Percentiles rank a stretch among this genome's conserved stretches.
These are phyloP conservation scores for Orchesellides sinensis DNA, from an alignment of 2,888 invertebrate species.

Conservation along the genomic window DNA sequence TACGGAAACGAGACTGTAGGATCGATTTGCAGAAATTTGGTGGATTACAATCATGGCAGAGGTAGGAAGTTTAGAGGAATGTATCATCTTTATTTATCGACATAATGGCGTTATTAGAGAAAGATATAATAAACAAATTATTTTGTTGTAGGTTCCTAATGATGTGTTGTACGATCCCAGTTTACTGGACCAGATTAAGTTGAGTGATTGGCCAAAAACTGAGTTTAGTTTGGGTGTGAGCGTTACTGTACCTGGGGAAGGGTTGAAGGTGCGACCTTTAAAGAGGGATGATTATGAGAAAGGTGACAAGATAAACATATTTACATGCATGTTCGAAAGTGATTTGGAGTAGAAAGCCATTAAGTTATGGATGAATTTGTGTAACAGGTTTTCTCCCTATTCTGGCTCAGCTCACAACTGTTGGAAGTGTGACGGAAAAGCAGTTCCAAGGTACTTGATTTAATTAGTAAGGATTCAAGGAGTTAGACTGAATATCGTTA, in stretches of 20 bases:
- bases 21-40: too few species aligned
- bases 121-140: too few species aligned
- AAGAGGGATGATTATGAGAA: conserved; percentile 88
- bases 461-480: too few species aligned
- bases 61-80: background rate
- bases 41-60: background rate
- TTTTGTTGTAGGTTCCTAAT: too few species aligned
- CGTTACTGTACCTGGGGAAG: conserved; percentile 85
- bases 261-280: conserved; percentile 88
- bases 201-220: conserved; percentile 81
- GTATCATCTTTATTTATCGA: too few species aligned
- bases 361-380: background rate
- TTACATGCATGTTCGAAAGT: background rate
- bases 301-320: conserved; percentile 77
- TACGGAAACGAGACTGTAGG: too few species aligned
- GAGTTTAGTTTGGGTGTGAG: conserved; percentile 84
- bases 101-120: too few species aligned
- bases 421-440: conserved; percentile 87
- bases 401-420: conserved; percentile 89
- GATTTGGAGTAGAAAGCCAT: too few species aligned
- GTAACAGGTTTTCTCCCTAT: conserved; percentile 86
- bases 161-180: conserved; percentile 82
- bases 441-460: conserved; percentile 91
- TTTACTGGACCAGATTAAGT: conserved; percentile 83
- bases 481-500: too few species aligned